Evolutionary conservation across 2,797 vertebrate species (phyloP).

Genomic region (Salarias fasciatus): DNA sequence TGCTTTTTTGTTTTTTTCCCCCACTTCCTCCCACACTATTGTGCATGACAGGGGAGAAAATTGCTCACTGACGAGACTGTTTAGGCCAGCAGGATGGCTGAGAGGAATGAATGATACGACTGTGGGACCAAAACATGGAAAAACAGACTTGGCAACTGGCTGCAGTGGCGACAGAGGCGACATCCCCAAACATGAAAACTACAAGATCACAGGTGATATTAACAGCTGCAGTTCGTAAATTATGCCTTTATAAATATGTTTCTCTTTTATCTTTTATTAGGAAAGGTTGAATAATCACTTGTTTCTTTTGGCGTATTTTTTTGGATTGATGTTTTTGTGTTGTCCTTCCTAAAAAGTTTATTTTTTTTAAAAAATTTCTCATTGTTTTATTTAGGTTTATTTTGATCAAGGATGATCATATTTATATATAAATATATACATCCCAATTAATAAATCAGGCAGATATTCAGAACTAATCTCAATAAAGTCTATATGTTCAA

Average conservation of each 20-base stretch:
- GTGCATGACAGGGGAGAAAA: slow-evolving; percentile 60
- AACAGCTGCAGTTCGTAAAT: neutral
- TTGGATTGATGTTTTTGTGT: too few species aligned
- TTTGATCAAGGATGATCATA: too few species aligned
- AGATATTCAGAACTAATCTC: too few species aligned
- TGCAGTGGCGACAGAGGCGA: slow-evolving; percentile 11
- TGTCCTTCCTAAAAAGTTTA: too few species aligned
- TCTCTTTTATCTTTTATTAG: too few species aligned
- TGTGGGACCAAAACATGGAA: slow-evolving; percentile 27
- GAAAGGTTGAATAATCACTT: too few species aligned
- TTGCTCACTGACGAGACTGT: slow-evolving; percentile 35
- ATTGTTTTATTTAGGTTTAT: too few species aligned
- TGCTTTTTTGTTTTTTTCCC: slow-evolving; percentile 27
- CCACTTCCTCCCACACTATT: slow-evolving; percentile 7
- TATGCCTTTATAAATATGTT: neutral
- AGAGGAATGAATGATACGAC: slow-evolving; percentile 39
- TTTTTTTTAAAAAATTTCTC: too few species aligned
- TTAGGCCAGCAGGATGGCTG: slow-evolving; percentile 38
- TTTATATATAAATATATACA: too few species aligned
- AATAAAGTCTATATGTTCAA: too few species aligned
- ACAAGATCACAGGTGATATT: neutral
- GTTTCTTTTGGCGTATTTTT: too few species aligned
- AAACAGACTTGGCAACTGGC: slow-evolving; percentile 32
- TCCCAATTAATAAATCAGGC: too few species aligned
- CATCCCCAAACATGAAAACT: slow-evolving; percentile 7